Evolutionary conservation across 2,888 invertebrate genomes (phyloP).

Genomic region (Amphiduros pacificus): DNA sequence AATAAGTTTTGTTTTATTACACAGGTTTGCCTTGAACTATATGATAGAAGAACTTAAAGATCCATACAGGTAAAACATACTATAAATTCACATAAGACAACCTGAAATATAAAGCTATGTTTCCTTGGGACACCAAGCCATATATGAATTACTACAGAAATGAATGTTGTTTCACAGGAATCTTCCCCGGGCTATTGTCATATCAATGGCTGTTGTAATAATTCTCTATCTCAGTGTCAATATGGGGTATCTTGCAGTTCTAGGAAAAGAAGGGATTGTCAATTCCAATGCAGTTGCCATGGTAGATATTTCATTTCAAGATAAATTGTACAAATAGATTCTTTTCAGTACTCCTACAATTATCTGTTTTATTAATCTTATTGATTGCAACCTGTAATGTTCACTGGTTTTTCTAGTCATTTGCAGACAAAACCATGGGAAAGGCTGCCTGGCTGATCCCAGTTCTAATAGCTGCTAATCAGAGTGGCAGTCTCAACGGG

Average conservation of each 20-base stretch:
- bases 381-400: neutral
- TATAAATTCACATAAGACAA: too few species aligned
- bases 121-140: too few species aligned
- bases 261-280: neutral
- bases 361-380: neutral
- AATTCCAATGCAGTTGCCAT: neutral
- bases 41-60: slow-evolving; percentile 1
- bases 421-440: neutral
- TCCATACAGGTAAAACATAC: neutral
- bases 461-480: neutral
- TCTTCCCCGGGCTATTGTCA: neutral
- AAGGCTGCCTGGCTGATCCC: neutral
- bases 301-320: too few species aligned
- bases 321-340: too few species aligned
- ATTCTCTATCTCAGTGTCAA: neutral
- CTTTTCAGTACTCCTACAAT: too few species aligned
- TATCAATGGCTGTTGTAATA: neutral
- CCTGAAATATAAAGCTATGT: too few species aligned
- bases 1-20: too few species aligned
- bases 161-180: too few species aligned
- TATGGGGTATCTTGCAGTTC: neutral
- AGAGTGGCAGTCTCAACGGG: neutral
- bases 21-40: neutral
- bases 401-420: neutral
- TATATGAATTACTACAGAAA: too few species aligned